Evolutionary conservation across 2,888 invertebrate genomes (phyloP), one percentile per base, ranked within the genome.

Genomic region (Ichneumoninae sp.): DNA sequence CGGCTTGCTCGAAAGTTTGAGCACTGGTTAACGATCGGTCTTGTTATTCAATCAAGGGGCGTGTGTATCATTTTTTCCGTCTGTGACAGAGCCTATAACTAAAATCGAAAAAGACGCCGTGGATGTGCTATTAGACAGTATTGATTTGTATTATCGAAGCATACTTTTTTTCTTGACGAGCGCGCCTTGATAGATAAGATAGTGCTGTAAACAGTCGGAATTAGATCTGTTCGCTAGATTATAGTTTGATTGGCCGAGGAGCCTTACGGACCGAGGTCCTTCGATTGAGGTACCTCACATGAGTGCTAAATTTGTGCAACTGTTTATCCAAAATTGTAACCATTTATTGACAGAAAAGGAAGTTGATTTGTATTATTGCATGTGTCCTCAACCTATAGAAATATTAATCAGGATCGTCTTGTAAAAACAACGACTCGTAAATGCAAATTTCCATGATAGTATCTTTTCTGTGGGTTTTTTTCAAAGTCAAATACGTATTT

Each of bases 1-100:
- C 10, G 36, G 62, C 16, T 19, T 16, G 44, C n/a, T 62, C 47
- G 84, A 84, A 75, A 65, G 10, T 84, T 84, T 78, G 77, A 72
- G 77, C 47, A 70, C 69, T 80, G 72, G 72, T 65, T 74, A 78
- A 74, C 69, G 52, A 72, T 33, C 8, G 36, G n/a, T 36, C 26
- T 65, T 69, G 50, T 54, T 69, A 72, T 72, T 77, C 68, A 26
- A 74, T 78, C 52, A 65, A 70, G 22, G 52, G 26, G 30, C 36
- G n/a, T 52, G 22, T 50, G 50, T 62, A 44, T 44, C 0, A 13
- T 50, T 13, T 47, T 57, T 60, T 36, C 44, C 65, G 44, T 60
- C 36, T 50, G 47, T 50, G 47, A 47, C 44, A 8, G 40, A 44
- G 47, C 10, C 22, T 71, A 22, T 5, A 36, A 19, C 26, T 30